Percentiles rank a stretch among this genome's conserved stretches.
Evolutionary conservation across 2,888 invertebrate species (phyloP).

Genomic region (Colostygia pectinataria): DNA sequence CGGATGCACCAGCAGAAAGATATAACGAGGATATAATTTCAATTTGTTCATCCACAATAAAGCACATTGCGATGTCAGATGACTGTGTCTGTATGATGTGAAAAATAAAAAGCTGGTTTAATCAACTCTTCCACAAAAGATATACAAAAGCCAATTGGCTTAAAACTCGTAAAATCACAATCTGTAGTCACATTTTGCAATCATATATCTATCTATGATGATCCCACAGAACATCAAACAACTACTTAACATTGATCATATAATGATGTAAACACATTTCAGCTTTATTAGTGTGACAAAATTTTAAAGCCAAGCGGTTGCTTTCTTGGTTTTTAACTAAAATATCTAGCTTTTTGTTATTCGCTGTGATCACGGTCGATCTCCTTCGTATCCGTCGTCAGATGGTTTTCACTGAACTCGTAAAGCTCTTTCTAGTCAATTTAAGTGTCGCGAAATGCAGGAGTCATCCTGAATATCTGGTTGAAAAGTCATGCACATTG

Average conservation of each 20-base stretch:
- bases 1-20: slow-evolving; percentile 50
- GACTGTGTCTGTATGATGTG: slow-evolving; percentile 37
- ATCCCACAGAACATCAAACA: too few relatives aligned
- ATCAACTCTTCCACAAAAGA: not conserved
- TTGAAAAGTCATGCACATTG: not conserved
- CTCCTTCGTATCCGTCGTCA: slow-evolving; percentile 32
- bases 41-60: slow-evolving; percentile 50
- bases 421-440: slow-evolving; percentile 45
- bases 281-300: too few relatives aligned
- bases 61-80: slow-evolving; percentile 51
- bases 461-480: slow-evolving; percentile 12
- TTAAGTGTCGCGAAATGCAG: slow-evolving; percentile 32
- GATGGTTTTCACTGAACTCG: slow-evolving; percentile 41
- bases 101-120: slow-evolving; percentile 18
- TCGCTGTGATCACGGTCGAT: not conserved
- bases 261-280: too few relatives aligned
- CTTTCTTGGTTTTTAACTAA: too few relatives aligned
- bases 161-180: too few relatives aligned
- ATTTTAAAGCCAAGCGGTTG: too few relatives aligned
- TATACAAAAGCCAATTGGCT: too few relatives aligned
- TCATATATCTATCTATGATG: too few relatives aligned
- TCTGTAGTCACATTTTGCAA: too few relatives aligned
- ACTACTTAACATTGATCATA: too few relatives aligned
- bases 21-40: slow-evolving; percentile 55
- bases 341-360: not conserved